These are phyloP conservation scores for Colletes gigas DNA, from an alignment of 1,140 invertebrate species.

Conservation along the genomic window DNA sequence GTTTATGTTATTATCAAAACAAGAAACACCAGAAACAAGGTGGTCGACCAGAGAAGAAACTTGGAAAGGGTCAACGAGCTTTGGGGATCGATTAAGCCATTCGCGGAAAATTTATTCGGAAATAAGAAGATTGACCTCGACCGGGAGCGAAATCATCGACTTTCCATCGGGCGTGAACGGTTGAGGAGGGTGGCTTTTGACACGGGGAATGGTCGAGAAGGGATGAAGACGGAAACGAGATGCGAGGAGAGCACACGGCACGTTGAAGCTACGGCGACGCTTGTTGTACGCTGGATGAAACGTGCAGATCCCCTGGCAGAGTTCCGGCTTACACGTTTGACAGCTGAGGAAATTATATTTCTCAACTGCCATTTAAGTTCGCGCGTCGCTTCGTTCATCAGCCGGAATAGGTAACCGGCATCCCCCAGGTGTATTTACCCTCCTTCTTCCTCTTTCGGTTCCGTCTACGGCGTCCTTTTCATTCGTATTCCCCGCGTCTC, in stretches of 20 bases:
- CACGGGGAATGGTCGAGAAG: not conserved
- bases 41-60: too few relatives aligned
- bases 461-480: conserved; percentile 41
- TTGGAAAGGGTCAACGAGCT: too few relatives aligned
- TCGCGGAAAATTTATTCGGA: not conserved
- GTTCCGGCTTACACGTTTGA: conserved; percentile 73
- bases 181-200: not conserved
- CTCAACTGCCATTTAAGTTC: conserved; percentile 78
- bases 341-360: conserved; percentile 78
- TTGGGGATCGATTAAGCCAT: too few relatives aligned
- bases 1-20: too few relatives aligned
- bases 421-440: conserved; percentile 49
- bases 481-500: conserved; percentile 27
- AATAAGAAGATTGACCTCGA: not conserved
- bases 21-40: too few relatives aligned
- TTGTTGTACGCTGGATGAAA: conserved; percentile 47
- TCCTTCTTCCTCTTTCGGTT: conserved; percentile 54
- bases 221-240: conserved; percentile 41
- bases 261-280: conserved; percentile 35
- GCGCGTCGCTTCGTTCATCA: conserved; percentile 71
- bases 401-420: conserved; percentile 53
- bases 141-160: not conserved
- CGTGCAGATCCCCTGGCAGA: conserved; percentile 61
- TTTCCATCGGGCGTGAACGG: conserved; percentile 6
- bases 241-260: not conserved